Conservation (phyloP, 2,113 vertebrate species). For the Phalacrocorax pelagicus region DNA sequence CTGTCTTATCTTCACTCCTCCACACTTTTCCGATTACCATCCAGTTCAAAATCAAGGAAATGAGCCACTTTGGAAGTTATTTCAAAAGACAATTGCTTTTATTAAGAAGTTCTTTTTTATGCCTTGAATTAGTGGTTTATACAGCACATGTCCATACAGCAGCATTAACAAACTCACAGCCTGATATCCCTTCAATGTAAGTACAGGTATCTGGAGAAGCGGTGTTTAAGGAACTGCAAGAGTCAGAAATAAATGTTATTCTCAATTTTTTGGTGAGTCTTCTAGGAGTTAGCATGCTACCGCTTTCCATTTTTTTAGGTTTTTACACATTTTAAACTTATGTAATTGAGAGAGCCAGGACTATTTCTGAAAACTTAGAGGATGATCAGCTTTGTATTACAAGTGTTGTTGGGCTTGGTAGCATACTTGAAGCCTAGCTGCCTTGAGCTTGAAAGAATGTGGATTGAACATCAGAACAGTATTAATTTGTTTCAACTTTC, state of each 20-base stretch:
- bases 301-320: background rate
- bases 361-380: background rate
- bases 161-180: background rate
- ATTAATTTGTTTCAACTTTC: background rate
- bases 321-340: background rate
- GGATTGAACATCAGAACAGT: background rate
- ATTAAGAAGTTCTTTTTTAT: background rate
- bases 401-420: background rate
- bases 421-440: background rate
- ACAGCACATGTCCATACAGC: background rate
- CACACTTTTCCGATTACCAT: background rate
- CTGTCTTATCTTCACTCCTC: background rate
- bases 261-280: background rate
- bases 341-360: background rate
- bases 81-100: background rate
- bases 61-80: background rate
- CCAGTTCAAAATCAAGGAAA: background rate
- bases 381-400: background rate
- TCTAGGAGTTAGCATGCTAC: background rate
- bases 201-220: background rate
- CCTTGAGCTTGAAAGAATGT: background rate
- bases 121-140: background rate
- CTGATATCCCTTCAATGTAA: accelerated
- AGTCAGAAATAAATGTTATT: background rate
- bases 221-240: background rate